Base-by-base conservation (phyloP, 2,797 vertebrate species). In the Poecilia velifera region DNA sequence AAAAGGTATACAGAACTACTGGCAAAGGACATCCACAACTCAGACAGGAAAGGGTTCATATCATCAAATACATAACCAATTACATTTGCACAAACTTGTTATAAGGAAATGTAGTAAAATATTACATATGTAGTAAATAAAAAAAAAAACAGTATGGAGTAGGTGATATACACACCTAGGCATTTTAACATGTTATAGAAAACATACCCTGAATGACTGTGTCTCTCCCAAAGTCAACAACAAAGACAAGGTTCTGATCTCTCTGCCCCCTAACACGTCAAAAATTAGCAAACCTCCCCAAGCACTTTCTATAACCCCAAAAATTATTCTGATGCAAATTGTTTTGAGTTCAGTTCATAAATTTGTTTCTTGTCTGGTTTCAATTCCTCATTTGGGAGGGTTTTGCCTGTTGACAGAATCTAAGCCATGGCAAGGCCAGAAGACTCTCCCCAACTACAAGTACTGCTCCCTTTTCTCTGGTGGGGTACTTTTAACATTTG, bases 401-500 rank as follows among this genome's bases (percentile, higher is more conserved):
- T 92, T 94, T 94, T 93, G 91, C 89, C 89, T 95, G 91, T 91
- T 92, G 94, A 94, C 94, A 95, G 92, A 96, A 92, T 89, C 93
- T 96, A 96, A 95, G 92, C 93, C 94, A 95, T 88, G 93, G 94
- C 88, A 93, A 94, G 95, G 94, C 93, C 94, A 93, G 94, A 90
- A 93, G 90, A 94, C 93, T 95, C 91, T 95, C 95, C 94, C 93
- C 95, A 95, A 94, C 95, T 97, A 97, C 84, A 97, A 97, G 96
- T 96, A 96, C 95, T 97, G 96, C 95, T 97, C 96, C 92, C 96
- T 97, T 96, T 97, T 97, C 95, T 96, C 87, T 95, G 96, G 95
- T 95, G 96, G 95, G 82, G 96, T 95, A 94, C 95, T 95, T 96
- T 98, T 97, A 96, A 97, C 95, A 96, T 96, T 94, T 95, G 96